These are phyloP conservation scores for Cepaea hortensis DNA, from an alignment of 2,888 invertebrate species.

Conservation along the genomic window DNA sequence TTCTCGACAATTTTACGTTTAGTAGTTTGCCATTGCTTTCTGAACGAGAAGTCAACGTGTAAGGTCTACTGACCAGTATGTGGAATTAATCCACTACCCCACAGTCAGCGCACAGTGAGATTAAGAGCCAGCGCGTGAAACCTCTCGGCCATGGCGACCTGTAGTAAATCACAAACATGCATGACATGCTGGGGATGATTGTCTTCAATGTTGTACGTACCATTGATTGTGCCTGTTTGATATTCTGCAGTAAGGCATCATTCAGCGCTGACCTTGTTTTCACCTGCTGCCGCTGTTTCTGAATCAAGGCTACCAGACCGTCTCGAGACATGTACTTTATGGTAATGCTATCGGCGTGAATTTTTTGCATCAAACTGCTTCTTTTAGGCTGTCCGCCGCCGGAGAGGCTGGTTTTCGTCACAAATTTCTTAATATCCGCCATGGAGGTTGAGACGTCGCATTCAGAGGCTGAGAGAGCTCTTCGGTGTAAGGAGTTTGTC, in stretches of 20 bases:
- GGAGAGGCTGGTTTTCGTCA: not conserved
- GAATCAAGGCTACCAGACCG: conserved; percentile 2
- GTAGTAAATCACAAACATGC: too few relatives aligned
- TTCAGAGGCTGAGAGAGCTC: not conserved
- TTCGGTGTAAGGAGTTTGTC: too few relatives aligned
- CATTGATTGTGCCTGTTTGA: not conserved
- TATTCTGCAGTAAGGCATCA: conserved; percentile 1
- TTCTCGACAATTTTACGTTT: too few relatives aligned
- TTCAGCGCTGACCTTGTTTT: conserved; percentile 9
- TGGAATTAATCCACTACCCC: too few relatives aligned
- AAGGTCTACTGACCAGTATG: too few relatives aligned
- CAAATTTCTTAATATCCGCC: conserved; percentile 5
- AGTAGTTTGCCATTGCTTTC: too few relatives aligned
- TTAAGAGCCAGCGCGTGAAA: too few relatives aligned
- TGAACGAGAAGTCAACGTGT: too few relatives aligned
- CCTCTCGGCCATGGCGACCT: too few relatives aligned
- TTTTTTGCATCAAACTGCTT: not conserved
- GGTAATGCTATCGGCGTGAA: conserved; percentile 6
- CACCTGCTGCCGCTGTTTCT: not conserved
- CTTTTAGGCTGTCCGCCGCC: not conserved
- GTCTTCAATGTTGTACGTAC: not conserved
- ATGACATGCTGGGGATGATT: too few relatives aligned
- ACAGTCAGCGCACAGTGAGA: too few relatives aligned
- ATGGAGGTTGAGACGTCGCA: not conserved
- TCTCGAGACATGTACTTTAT: conserved; percentile 25